These are phyloP conservation scores for Lutjanus erythropterus DNA, from an alignment of 2,113 vertebrate genomes.

Conservation along the genomic window DNA sequence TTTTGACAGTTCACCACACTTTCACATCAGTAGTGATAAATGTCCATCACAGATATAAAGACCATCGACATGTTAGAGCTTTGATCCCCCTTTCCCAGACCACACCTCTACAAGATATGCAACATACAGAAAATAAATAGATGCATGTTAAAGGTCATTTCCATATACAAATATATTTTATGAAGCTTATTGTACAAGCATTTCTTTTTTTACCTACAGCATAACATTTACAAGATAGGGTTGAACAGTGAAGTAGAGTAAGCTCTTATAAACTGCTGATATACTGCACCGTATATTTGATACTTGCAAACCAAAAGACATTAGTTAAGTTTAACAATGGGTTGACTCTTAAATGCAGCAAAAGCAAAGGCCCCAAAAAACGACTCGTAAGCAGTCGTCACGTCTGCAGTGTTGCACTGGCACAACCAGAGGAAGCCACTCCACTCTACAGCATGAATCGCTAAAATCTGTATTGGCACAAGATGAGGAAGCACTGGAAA, in stretches of 20 bases:
- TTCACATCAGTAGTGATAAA: conserved; percentile 59
- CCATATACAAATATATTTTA: conserved; percentile 92
- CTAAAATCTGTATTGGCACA: conserved; percentile 38
- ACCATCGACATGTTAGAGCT: conserved; percentile 34
- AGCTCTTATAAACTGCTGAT: conserved; percentile 56
- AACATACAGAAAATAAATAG: conserved; percentile 92
- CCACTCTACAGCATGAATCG: conserved; percentile 39
- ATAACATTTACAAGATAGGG: conserved; percentile 82
- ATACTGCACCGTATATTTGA: conserved; percentile 27
- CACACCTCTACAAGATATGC: conserved; percentile 73
- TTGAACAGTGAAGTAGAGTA: conserved; percentile 62
- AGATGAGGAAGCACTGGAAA: conserved; percentile 37
- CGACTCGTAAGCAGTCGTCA: background rate
- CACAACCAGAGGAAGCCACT: conserved; percentile 20
- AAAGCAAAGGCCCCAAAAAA: background rate
- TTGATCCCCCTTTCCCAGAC: conserved; percentile 22
- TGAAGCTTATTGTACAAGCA: conserved; percentile 89
- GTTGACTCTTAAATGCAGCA: conserved; percentile 11
- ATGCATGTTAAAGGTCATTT: conserved; percentile 88
- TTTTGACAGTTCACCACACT: conserved; percentile 41
- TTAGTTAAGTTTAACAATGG: conserved; percentile 2
- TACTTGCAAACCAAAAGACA: conserved; percentile 22
- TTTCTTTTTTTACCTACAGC: conserved; percentile 76
- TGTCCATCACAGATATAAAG: conserved; percentile 60
- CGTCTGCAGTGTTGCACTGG: conserved; percentile 1